phyloP scores from a whole-genome alignment of 1,140 invertebrate species.

The Papilio helenus region DNA sequence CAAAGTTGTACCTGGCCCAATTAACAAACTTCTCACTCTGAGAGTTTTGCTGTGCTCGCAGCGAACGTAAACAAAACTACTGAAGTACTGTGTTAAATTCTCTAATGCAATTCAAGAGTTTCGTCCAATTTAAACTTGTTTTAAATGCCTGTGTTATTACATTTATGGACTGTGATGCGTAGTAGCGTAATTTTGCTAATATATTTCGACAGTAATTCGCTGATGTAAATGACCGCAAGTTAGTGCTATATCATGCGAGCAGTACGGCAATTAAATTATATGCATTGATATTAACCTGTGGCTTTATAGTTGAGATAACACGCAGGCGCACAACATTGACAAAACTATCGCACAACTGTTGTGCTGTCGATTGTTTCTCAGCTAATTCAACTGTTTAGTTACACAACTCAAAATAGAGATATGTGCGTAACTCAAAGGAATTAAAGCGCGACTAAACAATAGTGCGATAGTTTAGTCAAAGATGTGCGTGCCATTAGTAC shows the following conservation, averaged over 20 bases:
- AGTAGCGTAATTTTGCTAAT: neutral
- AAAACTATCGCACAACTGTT: too few relatives aligned
- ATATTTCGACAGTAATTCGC: neutral
- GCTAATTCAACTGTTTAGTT: too few relatives aligned
- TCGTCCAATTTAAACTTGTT: conserved; percentile 21
- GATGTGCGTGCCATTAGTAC: too few relatives aligned
- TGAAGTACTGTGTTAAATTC: conserved; percentile 26
- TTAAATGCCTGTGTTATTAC: conserved; percentile 12
- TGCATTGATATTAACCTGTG: neutral
- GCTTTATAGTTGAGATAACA: neutral
- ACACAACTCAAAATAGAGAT: too few relatives aligned
- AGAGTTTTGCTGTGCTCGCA: conserved; percentile 16
- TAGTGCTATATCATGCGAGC: neutral
- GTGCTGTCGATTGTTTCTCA: too few relatives aligned
- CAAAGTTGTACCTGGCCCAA: conserved; percentile 22
- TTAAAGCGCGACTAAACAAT: too few relatives aligned
- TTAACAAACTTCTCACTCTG: conserved; percentile 16
- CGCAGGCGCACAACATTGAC: too few relatives aligned
- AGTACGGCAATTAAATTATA: neutral
- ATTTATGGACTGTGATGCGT: neutral
- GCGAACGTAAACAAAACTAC: conserved; percentile 20
- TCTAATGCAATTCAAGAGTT: conserved; percentile 26
- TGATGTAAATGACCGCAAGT: neutral
- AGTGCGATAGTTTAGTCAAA: too few relatives aligned
- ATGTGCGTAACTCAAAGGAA: too few relatives aligned